Conservation (phyloP, 2,113 vertebrate species). For the Astur gentilis region DNA sequence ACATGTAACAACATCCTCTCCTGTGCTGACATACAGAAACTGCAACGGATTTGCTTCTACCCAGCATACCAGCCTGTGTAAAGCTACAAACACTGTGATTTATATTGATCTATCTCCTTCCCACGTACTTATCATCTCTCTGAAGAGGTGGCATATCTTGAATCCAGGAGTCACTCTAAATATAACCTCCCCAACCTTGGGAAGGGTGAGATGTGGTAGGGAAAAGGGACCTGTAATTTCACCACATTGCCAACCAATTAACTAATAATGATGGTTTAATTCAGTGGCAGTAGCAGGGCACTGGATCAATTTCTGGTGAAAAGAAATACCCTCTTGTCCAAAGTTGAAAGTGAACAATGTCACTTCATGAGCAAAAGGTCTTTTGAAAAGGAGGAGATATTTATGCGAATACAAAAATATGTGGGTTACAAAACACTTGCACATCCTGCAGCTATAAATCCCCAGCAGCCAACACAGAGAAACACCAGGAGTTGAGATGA, state of each 20-base stretch:
- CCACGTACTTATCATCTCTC: not conserved
- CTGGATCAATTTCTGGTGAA: not conserved
- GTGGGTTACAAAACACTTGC: not conserved
- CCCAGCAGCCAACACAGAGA: not conserved
- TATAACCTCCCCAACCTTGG: not conserved
- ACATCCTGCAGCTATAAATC: not conserved
- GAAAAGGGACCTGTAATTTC: not conserved
- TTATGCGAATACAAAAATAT: accelerated
- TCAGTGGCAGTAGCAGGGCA: not conserved
- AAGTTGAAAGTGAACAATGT: not conserved
- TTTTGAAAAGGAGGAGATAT: not conserved
- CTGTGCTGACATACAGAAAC: not conserved
- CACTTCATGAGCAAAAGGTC: not conserved
- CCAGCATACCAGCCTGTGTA: not conserved
- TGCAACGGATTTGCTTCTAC: not conserved
- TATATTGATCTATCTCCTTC: not conserved
- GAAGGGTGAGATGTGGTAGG: not conserved
- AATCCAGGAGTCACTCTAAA: not conserved
- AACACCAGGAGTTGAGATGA: not conserved
- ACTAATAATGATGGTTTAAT: not conserved
- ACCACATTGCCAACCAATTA: accelerated
- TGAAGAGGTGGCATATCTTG: not conserved
- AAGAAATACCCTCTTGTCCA: not conserved
- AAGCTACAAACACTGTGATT: not conserved
- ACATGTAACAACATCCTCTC: not conserved